Base-by-base conservation (phyloP, 2,797 vertebrate genomes). In the Sebastes vulpes region DNA sequence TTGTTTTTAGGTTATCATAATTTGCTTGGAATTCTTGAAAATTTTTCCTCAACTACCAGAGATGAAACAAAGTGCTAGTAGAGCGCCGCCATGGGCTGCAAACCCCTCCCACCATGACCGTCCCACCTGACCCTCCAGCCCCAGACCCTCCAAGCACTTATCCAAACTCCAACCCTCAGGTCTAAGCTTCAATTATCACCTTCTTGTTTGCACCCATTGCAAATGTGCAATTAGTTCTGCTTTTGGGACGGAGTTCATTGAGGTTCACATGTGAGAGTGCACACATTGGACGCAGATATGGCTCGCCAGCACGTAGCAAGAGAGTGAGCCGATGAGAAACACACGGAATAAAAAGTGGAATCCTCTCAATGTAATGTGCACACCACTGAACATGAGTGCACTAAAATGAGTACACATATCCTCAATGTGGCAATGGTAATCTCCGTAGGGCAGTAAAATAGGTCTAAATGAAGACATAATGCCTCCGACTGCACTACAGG, bases 391-490 rank as follows among this genome's bases (percentile, higher is more conserved):
- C 9, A 77, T 68, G n/a, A 29, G 29, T 6, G n/a, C 21, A 72
- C 11, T 48, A 26, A 65, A 78, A 81, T 48, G 53, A 65, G 28
- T 54, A 21, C 42, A 80, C 20, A 50, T 52, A 21, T 65, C 26
- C 38, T 66, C 11, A 80, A 12, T 38, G 59, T 20, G 31, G 4
- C n/a, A 77, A 74, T 31, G 12, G 9, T 20, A 31, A 68, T 72
- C 35, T 77, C 32, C 26, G 12, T 16, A 31, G 42, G 5, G 50
- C 29, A 18, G 35, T 61, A 75, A 81, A 79, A 77, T 1, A 68
- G 52, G 14, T 57, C 26, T 63, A 46, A 61, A 72, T 59, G 38
- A 61, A 65, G 21, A 68, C 57, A 76, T 35, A 77, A 70, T 75
- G 58, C 3, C n/a, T 52, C 11, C 3, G 28, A 58, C 11, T 2